Evolutionary conservation across 2,888 invertebrate species (phyloP), one percentile per base, ranked within the genome.

Genomic region (Yponomeuta sedellus): DNA sequence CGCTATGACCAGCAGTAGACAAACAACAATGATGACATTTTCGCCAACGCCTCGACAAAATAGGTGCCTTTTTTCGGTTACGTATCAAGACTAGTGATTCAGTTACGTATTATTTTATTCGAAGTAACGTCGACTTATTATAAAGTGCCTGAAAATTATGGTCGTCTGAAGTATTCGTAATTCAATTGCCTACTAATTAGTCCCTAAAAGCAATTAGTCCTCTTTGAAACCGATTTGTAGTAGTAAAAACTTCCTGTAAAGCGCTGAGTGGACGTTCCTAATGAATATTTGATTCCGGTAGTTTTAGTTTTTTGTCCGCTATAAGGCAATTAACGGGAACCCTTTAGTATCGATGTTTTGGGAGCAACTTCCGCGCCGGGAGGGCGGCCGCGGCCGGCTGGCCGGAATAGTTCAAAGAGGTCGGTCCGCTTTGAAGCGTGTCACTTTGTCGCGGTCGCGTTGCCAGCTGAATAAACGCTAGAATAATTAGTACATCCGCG

Each of bases 381-480:
- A 70, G 71, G 70, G 66, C 68, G 66, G 68, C 44, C 64, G 71
- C 70, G 76, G 75, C 73, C 74, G 73, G 77, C 79, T 80, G 70
- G 76, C 75, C 73, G 74, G 73, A 77, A 79, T 80, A 83, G 80
- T 82, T 88, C 84, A 88, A 88, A 87, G 83, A 73, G 71, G 16
- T 72, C 72, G 80, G 82, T 76, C 73, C 72, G 68, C 83, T 88
- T 88, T 89, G 87, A 89, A 82, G 81, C 81, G 72, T 69, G 67
- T 69, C 56, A 80, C 44, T 77, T 78, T 83, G 81, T 79, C 83
- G 77, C 77, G 74, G 70, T 66, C 61, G 65, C 64, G 44, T 52
- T 52, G 44, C 44, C 16, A 52, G 44, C 16, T 16, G 16, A 52
- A 52, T 34, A 34, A 34, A 34, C 8, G 34, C 34, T 34, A 34